phyloP scores from a whole-genome alignment of 2,888 invertebrate genomes.

The Adineta ricciae region DNA sequence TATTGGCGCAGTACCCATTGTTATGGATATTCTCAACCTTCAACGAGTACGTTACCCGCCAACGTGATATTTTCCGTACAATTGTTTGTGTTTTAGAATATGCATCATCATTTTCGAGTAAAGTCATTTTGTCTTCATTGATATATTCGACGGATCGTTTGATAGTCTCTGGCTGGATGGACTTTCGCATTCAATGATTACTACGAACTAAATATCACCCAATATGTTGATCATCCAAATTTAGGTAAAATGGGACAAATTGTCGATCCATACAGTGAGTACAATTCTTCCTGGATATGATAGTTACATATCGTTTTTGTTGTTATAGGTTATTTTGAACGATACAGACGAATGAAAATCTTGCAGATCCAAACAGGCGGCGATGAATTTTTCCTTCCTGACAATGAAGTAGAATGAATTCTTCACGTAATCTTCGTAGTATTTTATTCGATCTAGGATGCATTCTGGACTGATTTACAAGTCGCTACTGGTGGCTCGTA shows the following conservation, averaged over 20 bases:
- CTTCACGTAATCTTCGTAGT: too few relatives aligned
- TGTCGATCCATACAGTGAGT: conserved; percentile 39
- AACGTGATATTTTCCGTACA: not conserved
- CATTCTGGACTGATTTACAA: conserved; percentile 30
- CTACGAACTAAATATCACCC: conserved; percentile 40
- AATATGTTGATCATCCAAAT: conserved; percentile 38
- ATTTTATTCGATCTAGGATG: not conserved
- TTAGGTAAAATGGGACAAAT: conserved; percentile 38
- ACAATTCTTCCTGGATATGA: too few relatives aligned
- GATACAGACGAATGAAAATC: conserved; percentile 39
- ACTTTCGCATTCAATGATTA: conserved; percentile 42
- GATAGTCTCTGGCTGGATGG: conserved; percentile 41
- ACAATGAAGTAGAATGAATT: conserved; percentile 38
- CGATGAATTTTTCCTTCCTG: conserved; percentile 43
- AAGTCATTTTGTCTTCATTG: too few relatives aligned
- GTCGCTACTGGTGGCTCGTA: conserved; percentile 38
- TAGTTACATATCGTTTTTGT: not conserved
- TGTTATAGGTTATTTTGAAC: conserved; percentile 40
- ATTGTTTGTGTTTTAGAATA: not conserved
- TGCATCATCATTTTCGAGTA: conserved; percentile 39
- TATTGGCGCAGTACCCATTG: conserved; percentile 41
- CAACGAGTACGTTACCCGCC: conserved; percentile 36
- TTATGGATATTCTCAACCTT: conserved; percentile 42
- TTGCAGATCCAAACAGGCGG: conserved; percentile 40
- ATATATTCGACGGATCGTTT: not conserved